These are phyloP conservation scores for Sisor rabdophorus DNA, from an alignment of 2,113 vertebrate genomes.

Conservation along the genomic window DNA sequence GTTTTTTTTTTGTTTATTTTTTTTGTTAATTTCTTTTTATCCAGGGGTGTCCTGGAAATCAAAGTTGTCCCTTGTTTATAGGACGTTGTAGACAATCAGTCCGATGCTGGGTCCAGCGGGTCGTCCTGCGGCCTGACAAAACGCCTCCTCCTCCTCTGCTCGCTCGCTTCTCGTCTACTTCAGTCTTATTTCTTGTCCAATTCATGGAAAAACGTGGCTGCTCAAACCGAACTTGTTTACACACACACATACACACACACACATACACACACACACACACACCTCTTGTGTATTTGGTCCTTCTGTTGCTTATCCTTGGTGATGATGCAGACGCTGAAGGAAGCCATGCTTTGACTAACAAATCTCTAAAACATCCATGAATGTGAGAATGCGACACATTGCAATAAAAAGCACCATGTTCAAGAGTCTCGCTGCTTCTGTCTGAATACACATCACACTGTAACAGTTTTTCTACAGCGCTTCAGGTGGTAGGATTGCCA, in stretches of 20 bases:
- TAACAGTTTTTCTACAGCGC: no score
- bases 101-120: constrained; percentile 67
- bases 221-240: constrained; percentile 64
- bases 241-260: constrained; percentile 43
- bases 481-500: no score
- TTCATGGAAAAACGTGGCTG: constrained; percentile 66
- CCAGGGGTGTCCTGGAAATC: constrained; percentile 57
- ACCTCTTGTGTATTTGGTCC: constrained; percentile 68
- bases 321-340: constrained; percentile 70
- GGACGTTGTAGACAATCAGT: constrained; percentile 75
- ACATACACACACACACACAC: constrained; percentile 45
- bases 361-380: constrained; percentile 77
- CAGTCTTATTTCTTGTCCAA: constrained; percentile 60
- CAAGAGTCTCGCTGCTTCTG: constrained; percentile 54
- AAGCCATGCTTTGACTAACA: constrained; percentile 78
- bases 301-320: constrained; percentile 67
- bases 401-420: constrained; percentile 79
- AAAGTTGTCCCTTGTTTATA: constrained; percentile 54
- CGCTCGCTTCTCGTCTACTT: constrained; percentile 60
- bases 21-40: constrained; percentile 45
- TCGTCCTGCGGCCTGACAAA: constrained; percentile 59
- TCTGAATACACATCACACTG: neutral
- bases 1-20: constrained; percentile 39
- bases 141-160: no score
- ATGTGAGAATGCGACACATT: constrained; percentile 81